phyloP scores from a whole-genome alignment of 2,797 vertebrate species.

The Sebastes steindachneri region DNA sequence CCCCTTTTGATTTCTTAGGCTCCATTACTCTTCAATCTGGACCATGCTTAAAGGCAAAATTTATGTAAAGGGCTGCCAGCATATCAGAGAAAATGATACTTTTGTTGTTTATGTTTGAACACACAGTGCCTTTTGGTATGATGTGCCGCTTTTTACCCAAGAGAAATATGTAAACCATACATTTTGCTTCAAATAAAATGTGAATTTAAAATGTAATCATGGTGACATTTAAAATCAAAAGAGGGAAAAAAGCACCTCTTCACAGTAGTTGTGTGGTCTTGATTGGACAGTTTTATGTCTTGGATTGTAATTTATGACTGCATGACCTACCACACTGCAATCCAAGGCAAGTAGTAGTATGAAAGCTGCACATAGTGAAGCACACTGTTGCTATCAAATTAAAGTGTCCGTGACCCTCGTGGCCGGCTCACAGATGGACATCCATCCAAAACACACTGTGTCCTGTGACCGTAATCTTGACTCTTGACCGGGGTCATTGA shows the following conservation, averaged over 20 bases:
- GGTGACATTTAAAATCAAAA: background rate
- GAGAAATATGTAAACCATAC: background rate
- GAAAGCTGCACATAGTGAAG: conserved; percentile 25
- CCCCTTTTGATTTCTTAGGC: conserved; percentile 70
- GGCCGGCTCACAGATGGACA: conserved; percentile 56
- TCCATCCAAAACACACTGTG: conserved; percentile 43
- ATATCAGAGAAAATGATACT: conserved; percentile 28
- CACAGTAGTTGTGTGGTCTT: conserved; percentile 7
- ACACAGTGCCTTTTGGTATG: background rate
- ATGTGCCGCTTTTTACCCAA: background rate
- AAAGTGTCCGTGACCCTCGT: conserved; percentile 54
- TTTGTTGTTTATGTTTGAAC: conserved; percentile 21
- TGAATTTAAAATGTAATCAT: conserved; percentile 20
- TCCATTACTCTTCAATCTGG: conserved; percentile 74
- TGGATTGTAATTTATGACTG: conserved; percentile 52
- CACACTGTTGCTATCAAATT: conserved; percentile 44
- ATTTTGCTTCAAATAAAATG: conserved; percentile 9
- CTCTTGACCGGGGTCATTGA: conserved; percentile 57
- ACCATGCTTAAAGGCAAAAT: conserved; percentile 61
- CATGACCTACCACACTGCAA: conserved; percentile 23
- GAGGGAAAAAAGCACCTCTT: background rate
- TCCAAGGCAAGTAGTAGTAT: conserved; percentile 31
- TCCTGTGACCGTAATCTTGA: conserved; percentile 52
- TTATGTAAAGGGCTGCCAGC: conserved; percentile 27
- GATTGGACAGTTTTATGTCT: conserved; percentile 59